Evolutionary conservation across 53 echinoderm and acorn worm genomes (phyloP).

Genomic region (Holothuria scabra): DNA sequence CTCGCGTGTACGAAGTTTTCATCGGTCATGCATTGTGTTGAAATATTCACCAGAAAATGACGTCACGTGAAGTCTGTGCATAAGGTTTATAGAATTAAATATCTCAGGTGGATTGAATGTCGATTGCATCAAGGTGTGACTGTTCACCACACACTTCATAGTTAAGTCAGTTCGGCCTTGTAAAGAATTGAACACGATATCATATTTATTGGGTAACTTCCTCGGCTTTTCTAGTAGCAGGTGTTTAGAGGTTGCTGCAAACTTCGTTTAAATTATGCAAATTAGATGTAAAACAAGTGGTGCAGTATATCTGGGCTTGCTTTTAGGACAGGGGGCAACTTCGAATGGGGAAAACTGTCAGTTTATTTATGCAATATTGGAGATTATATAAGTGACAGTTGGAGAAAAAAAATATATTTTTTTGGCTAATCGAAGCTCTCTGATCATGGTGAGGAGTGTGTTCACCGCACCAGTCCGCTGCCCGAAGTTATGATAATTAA

Average conservation of each 20-base stretch:
- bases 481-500: slow-evolving; percentile 12
- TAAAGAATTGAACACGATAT: too few species aligned
- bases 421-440: slow-evolving; percentile 26
- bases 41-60: too few species aligned
- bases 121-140: too few species aligned
- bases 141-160: too few species aligned
- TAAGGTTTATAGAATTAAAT: too few species aligned
- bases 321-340: slow-evolving; percentile 29
- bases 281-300: slow-evolving; percentile 37
- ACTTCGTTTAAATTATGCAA: slow-evolving; percentile 45
- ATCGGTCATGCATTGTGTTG: too few species aligned
- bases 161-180: too few species aligned
- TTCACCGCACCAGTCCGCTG: slow-evolving; percentile 1
- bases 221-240: slow-evolving; percentile 32
- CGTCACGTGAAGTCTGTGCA: too few species aligned
- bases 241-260: slow-evolving; percentile 28
- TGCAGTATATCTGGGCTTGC: slow-evolving; percentile 38
- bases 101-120: too few species aligned
- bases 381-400: slow-evolving; percentile 43
- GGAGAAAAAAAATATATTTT: slow-evolving; percentile 28
- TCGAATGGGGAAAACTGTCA: slow-evolving; percentile 39
- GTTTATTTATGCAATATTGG: slow-evolving; percentile 50
- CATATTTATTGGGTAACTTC: slow-evolving; percentile 6
- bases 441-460: slow-evolving; percentile 13
- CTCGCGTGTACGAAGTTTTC: too few species aligned